Evolutionary conservation across 2,888 invertebrate genomes (phyloP), one percentile per base, ranked within the genome.

Genomic region (Cerastis rubricosa): DNA sequence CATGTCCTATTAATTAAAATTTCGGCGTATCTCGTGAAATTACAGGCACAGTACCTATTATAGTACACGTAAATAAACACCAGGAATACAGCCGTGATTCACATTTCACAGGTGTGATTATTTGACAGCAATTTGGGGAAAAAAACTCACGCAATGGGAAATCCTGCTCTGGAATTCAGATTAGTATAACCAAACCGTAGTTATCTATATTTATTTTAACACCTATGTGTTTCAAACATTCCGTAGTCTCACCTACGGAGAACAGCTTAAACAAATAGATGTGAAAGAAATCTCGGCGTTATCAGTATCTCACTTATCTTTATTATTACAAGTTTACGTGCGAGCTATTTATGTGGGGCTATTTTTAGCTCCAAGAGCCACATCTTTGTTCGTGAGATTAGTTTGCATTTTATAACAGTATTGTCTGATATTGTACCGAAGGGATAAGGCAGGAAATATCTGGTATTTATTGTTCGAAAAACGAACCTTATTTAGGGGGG

Each of bases 201-300:
- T 35, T 35, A 35, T 64, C 64, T 64, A 0, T 72, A 43, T 68
- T 81, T 84, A 57, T 65, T 84, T 73, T 35, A 61, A 57, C 12
- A 66, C 43, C 57, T 29, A 22, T 14, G 12, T 14, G 49, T 43
- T 47, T 68, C 51, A 47, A 59, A 45, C 63, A 80, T 80, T 71
- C 67, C 71, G 12, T 67, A 57, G 70, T 45, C 63, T 73, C 72
- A 65, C 57, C 47, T 64, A 40, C 14, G 51, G 17, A 65, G 59
- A 45, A 70, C 45, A 64, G 43, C 25, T 67, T 74, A 61, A 78
- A 72, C 80, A 87, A 88, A 88, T 85, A 80, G 70, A 79, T 71
- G 74, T 70, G 22, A 83, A 88, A 84, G 76, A 91, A 88, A 89
- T 87, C 87, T 84, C 81, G 22, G 81, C 64, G 86, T 69, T 86